Percentiles rank a stretch among this genome's conserved stretches.
phyloP scores from a whole-genome alignment of 2,888 invertebrate species.

The Ormyrus labotus region DNA sequence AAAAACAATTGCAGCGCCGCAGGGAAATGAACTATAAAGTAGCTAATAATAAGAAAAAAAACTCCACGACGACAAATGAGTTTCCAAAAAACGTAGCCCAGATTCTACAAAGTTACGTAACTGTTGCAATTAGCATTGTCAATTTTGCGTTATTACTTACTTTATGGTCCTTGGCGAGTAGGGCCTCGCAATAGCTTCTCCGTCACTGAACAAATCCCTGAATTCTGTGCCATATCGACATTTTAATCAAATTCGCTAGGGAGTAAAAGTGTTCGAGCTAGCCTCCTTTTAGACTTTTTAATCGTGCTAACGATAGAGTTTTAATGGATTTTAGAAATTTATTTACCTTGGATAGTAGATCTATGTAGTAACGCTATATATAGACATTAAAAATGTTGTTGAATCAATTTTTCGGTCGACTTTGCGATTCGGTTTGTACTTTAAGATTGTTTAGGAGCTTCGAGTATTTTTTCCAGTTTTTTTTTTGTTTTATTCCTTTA shows the following conservation, averaged over 20 bases:
- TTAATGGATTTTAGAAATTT: slow-evolving; percentile 34
- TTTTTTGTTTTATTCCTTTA: too few relatives aligned
- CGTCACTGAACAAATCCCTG: slow-evolving; percentile 30
- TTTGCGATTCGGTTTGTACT: not conserved
- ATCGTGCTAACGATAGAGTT: slow-evolving; percentile 17
- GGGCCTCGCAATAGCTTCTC: not conserved
- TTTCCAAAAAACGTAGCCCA: slow-evolving; percentile 2
- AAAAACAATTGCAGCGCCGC: not conserved
- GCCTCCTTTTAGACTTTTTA: slow-evolving; percentile 39
- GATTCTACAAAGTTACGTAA: slow-evolving; percentile 5
- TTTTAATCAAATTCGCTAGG: slow-evolving; percentile 45
- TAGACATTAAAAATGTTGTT: slow-evolving; percentile 26
- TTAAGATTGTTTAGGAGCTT: too few relatives aligned
- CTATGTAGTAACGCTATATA: slow-evolving; percentile 19
- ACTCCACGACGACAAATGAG: not conserved
- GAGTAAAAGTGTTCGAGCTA: slow-evolving; percentile 34
- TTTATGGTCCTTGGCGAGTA: slow-evolving; percentile 5
- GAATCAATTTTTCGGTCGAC: not conserved
- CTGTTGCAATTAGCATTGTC: slow-evolving; percentile 24
- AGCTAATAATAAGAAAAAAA: slow-evolving; percentile 8
- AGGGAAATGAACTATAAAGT: slow-evolving; percentile 10
- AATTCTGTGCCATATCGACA: slow-evolving; percentile 57
- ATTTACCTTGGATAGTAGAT: slow-evolving; percentile 37
- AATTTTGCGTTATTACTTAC: slow-evolving; percentile 20
- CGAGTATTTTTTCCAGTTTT: too few relatives aligned